Evolutionary conservation across 2,113 vertebrate species (phyloP), one percentile per base, ranked within the genome.

Genomic region (Panurus biarmicus): DNA sequence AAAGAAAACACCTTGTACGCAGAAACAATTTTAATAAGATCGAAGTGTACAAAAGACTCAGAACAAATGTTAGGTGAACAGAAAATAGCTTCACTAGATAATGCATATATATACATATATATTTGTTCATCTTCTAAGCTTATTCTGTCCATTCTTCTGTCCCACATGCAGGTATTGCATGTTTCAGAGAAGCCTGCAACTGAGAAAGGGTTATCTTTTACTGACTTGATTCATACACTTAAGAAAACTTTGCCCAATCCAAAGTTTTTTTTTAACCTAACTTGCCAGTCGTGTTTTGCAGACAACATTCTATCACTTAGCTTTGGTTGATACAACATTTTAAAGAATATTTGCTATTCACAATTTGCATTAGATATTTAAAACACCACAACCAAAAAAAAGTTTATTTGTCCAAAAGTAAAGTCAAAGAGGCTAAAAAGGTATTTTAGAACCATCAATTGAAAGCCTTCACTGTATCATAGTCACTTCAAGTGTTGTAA

Each of bases 401-500:
- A 56, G 35, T 74, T 74, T 40, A 28, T 88, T 94, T 50, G 58
- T 42, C 36, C 17, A 58, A 51, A 81, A 74, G 22, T 71, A 78
- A 65, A 65, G 38, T 15, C 36, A 74, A 54, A 89, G 64, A 89
- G n/a, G 38, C 31, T 89, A 80, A 47, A 85, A 89, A 62, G 53
- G 9, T 65, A 87, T 22, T 71, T 26, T 62, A 85, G 86, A 95
- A 57, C 22, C 60, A 82, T 6, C 40, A 67, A 31, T 3, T 38
- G 48, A 92, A 95, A 96, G 5, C 69, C 64, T 96, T 97, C 96
- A 96, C 80, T 97, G 56, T 89, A 98, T 80, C 94, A 98, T 93
- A 48, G 97, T 97, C 58, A 98, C 97, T 95, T 97, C 97, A 45
- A 98, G 96, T 5, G 97, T 96, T 80, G 97, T 98, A 69, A 98